Base-by-base conservation (phyloP, 2,797 vertebrate species). In the Micrastur ruficollis region DNA sequence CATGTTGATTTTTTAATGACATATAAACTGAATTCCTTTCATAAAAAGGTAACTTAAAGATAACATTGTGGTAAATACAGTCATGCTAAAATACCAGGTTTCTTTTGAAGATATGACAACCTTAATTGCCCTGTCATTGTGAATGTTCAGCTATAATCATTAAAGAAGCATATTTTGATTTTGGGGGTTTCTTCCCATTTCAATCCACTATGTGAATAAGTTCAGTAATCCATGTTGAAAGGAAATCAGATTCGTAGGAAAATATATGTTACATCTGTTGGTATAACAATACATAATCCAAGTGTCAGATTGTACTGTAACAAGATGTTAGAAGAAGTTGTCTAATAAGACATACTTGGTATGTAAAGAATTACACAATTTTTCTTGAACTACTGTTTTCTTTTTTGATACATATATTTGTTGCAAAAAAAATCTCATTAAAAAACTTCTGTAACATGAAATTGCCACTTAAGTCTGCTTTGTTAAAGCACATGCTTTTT, bases 11-110 rank as follows among this genome's bases (percentile, higher is more conserved):
- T 97, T 97, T 96, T 95, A 20, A 93, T 92, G 90, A 85, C 67
- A 88, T 82, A 92, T 84, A 75, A 93, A 92, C 89, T 93, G 68
- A 97, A 94, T 96, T 97, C 61, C 72, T 96, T 97, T 97, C 62
- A 95, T 81, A 67, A 95, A 91, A 95, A 96, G 13, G 68, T 96
- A 94, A 81, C 74, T 94, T 95, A 95, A 73, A 96, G 27, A 56
- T 83, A 86, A 53, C 65, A 79, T 92, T 84, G 80, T 88, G 65
- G 72, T 78, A 87, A 85, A 80, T 15, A 59, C 55, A 90, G 8
- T 96, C 59, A 71, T 74, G 74, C 61, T 95, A 93, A 95, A 95
- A 81, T 95, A 89, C 29, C 12, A 46, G 23, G 42, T 85, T 93
- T 56, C 71, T 95, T 95, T 89, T 70, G 87, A 91, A 93, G 25